phyloP scores from a whole-genome alignment of 2,797 vertebrate species.

The Pseudochirops corinnae region DNA sequence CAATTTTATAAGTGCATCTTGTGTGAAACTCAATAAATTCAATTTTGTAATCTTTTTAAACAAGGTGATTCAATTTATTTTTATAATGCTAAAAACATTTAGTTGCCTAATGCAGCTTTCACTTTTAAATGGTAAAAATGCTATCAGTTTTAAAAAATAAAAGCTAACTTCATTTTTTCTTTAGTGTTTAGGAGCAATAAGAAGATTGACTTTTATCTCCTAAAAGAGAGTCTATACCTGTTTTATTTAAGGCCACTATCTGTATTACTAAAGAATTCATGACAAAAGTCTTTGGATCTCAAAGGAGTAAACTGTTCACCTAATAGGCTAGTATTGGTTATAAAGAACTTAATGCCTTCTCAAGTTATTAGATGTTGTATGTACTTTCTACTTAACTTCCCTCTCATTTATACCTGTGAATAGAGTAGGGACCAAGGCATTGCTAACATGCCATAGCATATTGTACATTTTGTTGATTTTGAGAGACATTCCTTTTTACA shows the following conservation, averaged over 20 bases:
- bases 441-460: background rate
- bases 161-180: conserved; percentile 29
- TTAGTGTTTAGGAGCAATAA: conserved; percentile 1
- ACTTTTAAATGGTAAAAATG: background rate
- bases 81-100: conserved; percentile 41
- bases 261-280: background rate
- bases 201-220: conserved; percentile 25
- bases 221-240: background rate
- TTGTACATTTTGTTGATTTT: background rate
- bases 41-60: conserved; percentile 91
- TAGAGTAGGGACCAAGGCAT: background rate
- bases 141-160: background rate
- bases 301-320: too few relatives aligned
- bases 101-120: conserved; percentile 15
- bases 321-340: too few relatives aligned
- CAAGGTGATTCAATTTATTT: conserved; percentile 80
- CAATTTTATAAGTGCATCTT: conserved; percentile 91
- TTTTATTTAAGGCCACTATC: background rate
- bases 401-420: background rate
- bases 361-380: background rate
- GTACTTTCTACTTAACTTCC: background rate
- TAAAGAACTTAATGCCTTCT: too few relatives aligned
- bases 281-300: too few relatives aligned
- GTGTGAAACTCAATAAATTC: conserved; percentile 90
- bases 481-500: background rate